These are phyloP conservation scores for Mormyrops attenuatus DNA, from an alignment of 2,797 vertebrate genomes.

Conservation along the genomic window DNA sequence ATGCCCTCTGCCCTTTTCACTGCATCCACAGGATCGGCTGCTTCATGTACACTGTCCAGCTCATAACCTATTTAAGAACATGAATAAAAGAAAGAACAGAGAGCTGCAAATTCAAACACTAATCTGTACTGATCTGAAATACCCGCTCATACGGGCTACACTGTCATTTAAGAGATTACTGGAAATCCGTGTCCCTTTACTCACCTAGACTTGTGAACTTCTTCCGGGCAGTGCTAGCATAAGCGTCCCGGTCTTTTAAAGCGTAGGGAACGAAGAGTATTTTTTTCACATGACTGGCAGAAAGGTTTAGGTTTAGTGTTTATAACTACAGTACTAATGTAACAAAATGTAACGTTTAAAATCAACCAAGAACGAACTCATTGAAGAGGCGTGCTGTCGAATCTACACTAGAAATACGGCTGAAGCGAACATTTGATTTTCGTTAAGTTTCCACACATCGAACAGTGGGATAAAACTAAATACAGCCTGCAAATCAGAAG, in stretches of 20 bases:
- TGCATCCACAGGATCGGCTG: constrained; percentile 66
- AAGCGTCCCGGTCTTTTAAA: constrained; percentile 68
- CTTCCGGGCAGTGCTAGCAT: constrained; percentile 64
- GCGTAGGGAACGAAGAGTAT: constrained; percentile 79
- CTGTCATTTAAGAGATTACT: not conserved
- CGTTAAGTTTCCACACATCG: not conserved
- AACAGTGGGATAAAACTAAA: not conserved
- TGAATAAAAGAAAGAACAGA: not conserved
- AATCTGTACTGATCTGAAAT: not conserved
- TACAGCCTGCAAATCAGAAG: not conserved
- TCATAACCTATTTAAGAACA: constrained; percentile 61
- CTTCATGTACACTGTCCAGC: constrained; percentile 75
- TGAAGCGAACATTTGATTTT: not conserved
- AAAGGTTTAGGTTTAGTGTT: constrained; percentile 13
- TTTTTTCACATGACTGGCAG: constrained; percentile 62
- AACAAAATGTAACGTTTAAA: not conserved
- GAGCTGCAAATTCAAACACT: not conserved
- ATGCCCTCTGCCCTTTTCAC: constrained; percentile 72
- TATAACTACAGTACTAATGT: not conserved
- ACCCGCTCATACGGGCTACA: too few relatives aligned
- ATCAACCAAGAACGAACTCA: not conserved
- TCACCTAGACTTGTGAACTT: constrained; percentile 70
- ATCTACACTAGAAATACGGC: not conserved
- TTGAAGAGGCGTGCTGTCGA: not conserved
- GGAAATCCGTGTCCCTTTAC: not conserved